Base-by-base conservation (phyloP, 2,888 invertebrate species). In the Prenolepis imparis region DNA sequence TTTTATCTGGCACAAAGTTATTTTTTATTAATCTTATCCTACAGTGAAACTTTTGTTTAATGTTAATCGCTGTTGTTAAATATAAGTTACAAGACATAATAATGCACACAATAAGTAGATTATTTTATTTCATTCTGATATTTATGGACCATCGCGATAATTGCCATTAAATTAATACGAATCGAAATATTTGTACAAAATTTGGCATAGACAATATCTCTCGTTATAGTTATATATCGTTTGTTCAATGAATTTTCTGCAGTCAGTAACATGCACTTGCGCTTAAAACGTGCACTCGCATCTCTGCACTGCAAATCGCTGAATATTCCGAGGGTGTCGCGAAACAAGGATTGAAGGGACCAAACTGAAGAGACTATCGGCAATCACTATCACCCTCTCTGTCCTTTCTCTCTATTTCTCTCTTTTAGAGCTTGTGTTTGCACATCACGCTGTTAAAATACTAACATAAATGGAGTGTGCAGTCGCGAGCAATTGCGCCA, bases 361-460 rank as follows among this genome's bases (percentile, higher is more conserved):
- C 48, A 36, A 64, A 21, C 21, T 74, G 74, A 74, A 74, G 74
- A 75, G 64, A 28, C 28, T 21, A 75, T 64, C 63, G 21, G 36
- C 44, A 74, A 48, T 9, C 18, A 28, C 48, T 59, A 61, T 74
- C 44, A 74, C 68, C 75, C 78, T 77, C 21, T 21, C 57, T 28
- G 18, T 1, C 44, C 73, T 28, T 61, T 59, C 57, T 28, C 36
- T 75, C 73, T 80, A 41, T 72, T 66, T 61, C 80, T 55, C 64
- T 83, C 70, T 77, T 55, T 73, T 63, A 24, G 48, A 48, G 84
- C 36, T 32, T 48, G 63, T 90, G 90, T 92, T 92, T 90, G 91
- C 91, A 90, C 88, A 89, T 86, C 80, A 87, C 88, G 84, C 87
- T 87, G 89, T 90, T 91, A 91, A 91, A 92, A 91, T 89, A 90